These are phyloP conservation scores for Micrasema minimum DNA, from an alignment of 1,140 invertebrate genomes.

Conservation along the genomic window DNA sequence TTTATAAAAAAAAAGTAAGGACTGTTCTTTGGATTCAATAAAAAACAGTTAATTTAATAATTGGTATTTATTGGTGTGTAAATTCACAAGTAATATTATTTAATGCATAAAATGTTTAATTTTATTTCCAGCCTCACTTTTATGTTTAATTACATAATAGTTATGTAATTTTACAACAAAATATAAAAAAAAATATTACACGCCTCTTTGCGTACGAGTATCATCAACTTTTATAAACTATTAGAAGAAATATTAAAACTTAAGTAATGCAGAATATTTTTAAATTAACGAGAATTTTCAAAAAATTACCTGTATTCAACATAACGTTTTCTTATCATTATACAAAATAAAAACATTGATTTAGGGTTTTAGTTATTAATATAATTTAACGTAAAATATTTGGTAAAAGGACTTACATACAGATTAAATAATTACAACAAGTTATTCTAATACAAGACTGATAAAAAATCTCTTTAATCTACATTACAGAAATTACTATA, in stretches of 20 bases:
- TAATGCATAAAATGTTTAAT: conserved; percentile 48
- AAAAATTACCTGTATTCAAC: too few species aligned
- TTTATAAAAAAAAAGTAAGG: not conserved
- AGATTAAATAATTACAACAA: too few species aligned
- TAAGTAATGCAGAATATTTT: not conserved
- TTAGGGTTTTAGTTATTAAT: too few species aligned
- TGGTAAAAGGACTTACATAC: too few species aligned
- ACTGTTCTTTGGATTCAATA: not conserved
- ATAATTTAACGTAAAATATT: too few species aligned
- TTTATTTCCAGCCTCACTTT: conserved; percentile 34
- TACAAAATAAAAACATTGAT: too few species aligned
- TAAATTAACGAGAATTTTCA: too few species aligned
- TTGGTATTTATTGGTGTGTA: conserved; percentile 53
- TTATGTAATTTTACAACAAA: not conserved
- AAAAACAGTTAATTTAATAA: conserved; percentile 41
- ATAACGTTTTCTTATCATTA: too few species aligned
- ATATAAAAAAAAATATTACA: conserved; percentile 2
- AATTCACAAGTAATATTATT: conserved; percentile 51
- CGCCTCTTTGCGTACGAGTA: not conserved
- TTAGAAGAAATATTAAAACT: conserved; percentile 11
- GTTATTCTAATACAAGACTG: too few species aligned
- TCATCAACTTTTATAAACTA: not conserved
- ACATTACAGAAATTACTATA: too few species aligned
- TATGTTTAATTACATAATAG: conserved; percentile 5
- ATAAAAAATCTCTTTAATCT: too few species aligned